Evolutionary conservation across 2,888 invertebrate species (phyloP).

Genomic region (Lissonota sp.): DNA sequence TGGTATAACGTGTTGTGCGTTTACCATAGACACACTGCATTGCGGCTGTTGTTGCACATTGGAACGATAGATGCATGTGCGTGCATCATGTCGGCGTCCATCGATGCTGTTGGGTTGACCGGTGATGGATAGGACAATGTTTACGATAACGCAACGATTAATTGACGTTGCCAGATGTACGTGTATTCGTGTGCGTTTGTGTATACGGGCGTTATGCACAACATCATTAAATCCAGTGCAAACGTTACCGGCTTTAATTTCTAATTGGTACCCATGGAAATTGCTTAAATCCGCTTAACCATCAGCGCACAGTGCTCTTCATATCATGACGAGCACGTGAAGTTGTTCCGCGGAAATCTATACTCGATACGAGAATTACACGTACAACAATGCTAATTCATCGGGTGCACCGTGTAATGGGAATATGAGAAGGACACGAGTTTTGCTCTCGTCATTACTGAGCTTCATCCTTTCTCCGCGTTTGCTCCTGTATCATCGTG

Average conservation of each 20-base stretch:
- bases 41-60: constrained; percentile 37
- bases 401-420: neutral
- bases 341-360: neutral
- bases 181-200: constrained; percentile 4
- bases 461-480: constrained; percentile 2
- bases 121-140: constrained; percentile 60
- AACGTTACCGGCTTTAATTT: constrained; percentile 1
- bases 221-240: neutral
- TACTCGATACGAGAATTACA: neutral
- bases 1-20: constrained; percentile 52
- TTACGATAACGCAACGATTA: constrained; percentile 64
- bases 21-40: constrained; percentile 49
- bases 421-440: neutral
- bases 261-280: constrained; percentile 26
- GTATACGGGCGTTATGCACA: neutral
- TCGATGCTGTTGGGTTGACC: constrained; percentile 57
- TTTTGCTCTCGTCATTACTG: constrained; percentile 14
- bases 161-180: constrained; percentile 47
- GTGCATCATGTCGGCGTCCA: constrained; percentile 45
- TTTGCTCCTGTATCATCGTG: neutral
- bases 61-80: constrained; percentile 49
- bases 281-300: constrained; percentile 1
- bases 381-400: constrained; percentile 24
- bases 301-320: constrained; percentile 14
- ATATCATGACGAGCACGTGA: constrained; percentile 5